These are phyloP conservation scores for Poeciliopsis paucimaculata DNA, from an alignment of 2,797 vertebrate genomes.

Conservation along the genomic window DNA sequence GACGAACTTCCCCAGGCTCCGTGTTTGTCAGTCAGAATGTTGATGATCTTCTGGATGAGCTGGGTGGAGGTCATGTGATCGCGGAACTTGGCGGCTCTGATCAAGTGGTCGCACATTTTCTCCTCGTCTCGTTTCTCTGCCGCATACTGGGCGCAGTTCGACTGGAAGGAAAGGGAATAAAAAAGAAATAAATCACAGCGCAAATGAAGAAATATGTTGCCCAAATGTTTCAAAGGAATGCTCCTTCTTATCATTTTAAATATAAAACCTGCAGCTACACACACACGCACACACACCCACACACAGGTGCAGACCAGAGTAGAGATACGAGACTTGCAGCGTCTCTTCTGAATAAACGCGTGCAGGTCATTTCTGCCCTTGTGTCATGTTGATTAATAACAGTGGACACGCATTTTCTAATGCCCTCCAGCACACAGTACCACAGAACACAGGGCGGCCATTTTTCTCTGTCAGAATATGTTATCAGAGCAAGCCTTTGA, in stretches of 20 bases:
- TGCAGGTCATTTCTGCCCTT: conserved; percentile 76
- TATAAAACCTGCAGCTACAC: not conserved
- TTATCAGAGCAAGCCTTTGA: conserved; percentile 81
- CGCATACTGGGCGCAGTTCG: conserved; percentile 92
- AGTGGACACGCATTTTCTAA: conserved; percentile 81
- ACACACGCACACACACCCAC: not conserved
- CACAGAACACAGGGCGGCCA: conserved; percentile 71
- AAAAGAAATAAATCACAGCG: no score
- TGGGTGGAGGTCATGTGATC: conserved; percentile 96
- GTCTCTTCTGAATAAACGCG: conserved; percentile 53
- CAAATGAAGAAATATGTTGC: not conserved
- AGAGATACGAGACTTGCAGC: not conserved
- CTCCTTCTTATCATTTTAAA: conserved; percentile 2
- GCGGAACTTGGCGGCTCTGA: conserved; percentile 94
- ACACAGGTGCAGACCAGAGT: conserved; percentile 1
- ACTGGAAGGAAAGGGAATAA: conserved; percentile 74
- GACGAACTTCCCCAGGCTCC: conserved; percentile 94
- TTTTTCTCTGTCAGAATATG: conserved; percentile 83
- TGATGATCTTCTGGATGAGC: conserved; percentile 96
- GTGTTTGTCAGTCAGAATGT: conserved; percentile 96
- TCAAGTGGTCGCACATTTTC: conserved; percentile 98
- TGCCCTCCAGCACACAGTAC: conserved; percentile 76
- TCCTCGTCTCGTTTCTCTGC: conserved; percentile 97
- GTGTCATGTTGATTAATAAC: conserved; percentile 86
- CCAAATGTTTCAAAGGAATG: conserved; percentile 9